Base-by-base conservation (phyloP, 2,797 vertebrate genomes). In the Triplophysa yarkandensis region DNA sequence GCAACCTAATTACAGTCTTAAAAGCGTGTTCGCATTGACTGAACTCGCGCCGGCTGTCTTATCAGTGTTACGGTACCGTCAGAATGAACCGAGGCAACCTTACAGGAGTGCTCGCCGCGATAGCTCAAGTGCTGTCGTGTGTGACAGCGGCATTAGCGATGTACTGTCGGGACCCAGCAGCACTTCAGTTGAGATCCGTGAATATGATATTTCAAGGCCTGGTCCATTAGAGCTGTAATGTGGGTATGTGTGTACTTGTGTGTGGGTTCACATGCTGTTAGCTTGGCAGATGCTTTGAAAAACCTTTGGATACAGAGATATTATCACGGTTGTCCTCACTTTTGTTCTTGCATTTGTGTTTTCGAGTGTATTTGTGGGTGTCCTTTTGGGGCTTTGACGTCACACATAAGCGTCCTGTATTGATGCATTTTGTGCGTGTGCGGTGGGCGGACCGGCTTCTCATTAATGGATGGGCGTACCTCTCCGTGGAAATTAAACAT, bases 401-500 rank as follows among this genome's bases (percentile, higher is more conserved):
- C 32, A 52, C n/a, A n/a, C n/a, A n/a, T n/a, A n/a, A n/a, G n/a
- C n/a, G n/a, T n/a, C n/a, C n/a, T n/a, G n/a, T 30, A 7, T 46
- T 46, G 52, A 16, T 63, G 25, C 6, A 41, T 63, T 30, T 6
- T 55, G 14, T 68, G 28, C 41, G 64, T 74, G 71, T 74, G 16
- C 36, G 10, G 39, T 74, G 13, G 32, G 28, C 23, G 39, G 32
- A 39, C 57, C 28, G 34, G 62, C 54, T 48, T 63, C 34, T 67
- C 58, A 65, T 78, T 76, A 69, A 76, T 66, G 68, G 58, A 62
- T 27, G 36, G 46, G 13, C 52, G 54, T 62, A 61, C 57, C 68
- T 72, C 78, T 80, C 74, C 3, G 63, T 79, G 80, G 80, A 79
- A 81, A 78, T 79, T 76, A 81, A 79, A 52, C 65, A 66, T 81